phyloP scores from a whole-genome alignment of 2,113 vertebrate genomes.

The Terrapene triunguis region DNA sequence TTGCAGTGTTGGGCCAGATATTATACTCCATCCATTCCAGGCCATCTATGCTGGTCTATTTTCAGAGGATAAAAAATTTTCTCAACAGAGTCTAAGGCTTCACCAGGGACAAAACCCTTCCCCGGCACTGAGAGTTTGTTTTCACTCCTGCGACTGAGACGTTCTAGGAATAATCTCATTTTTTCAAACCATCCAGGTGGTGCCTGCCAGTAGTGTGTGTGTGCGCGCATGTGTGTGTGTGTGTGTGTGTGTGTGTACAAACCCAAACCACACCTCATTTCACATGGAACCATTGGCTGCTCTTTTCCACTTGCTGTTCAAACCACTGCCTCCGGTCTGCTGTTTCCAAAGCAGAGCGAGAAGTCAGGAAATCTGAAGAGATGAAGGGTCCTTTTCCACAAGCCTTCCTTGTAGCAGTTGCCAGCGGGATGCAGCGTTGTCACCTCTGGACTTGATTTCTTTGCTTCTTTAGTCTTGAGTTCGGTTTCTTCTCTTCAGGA shows the following conservation, averaged over 20 bases:
- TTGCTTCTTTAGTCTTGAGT: constrained; percentile 83
- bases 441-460: background rate
- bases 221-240: background rate
- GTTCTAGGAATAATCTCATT: background rate
- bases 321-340: background rate
- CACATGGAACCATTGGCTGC: background rate
- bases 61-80: constrained; percentile 13
- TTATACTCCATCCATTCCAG: background rate
- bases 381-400: constrained; percentile 26
- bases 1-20: constrained; percentile 30
- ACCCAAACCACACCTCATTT: background rate
- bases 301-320: constrained; percentile 22
- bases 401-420: constrained; percentile 17
- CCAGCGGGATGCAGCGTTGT: background rate
- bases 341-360: background rate
- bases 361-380: constrained; percentile 5
- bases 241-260: background rate
- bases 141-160: accelerated
- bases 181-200: background rate
- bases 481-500: constrained; percentile 89
- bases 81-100: background rate
- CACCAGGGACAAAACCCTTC: background rate
- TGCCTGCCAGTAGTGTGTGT: constrained; percentile 1
- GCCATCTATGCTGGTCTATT: constrained; percentile 11
- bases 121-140: background rate